Conservation (phyloP, 1,140 invertebrate genomes). For the Apis cerana region DNA sequence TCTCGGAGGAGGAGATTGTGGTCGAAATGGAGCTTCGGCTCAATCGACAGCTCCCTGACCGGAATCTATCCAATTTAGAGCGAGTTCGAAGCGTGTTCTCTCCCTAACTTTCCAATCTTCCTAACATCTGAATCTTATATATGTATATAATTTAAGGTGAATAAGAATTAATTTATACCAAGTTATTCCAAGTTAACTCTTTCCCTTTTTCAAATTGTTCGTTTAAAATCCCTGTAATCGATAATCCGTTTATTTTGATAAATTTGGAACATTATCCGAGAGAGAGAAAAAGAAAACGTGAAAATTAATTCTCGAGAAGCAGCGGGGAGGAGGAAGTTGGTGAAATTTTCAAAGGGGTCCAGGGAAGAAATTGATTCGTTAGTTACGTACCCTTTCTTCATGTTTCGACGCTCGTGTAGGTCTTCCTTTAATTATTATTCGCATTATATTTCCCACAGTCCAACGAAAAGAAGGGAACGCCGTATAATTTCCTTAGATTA, state of each 20-base stretch:
- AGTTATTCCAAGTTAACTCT: no score
- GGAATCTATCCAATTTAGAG: slow-evolving; percentile 40
- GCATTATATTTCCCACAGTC: slow-evolving; percentile 22
- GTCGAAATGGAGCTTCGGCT: no score
- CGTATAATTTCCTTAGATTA: no score
- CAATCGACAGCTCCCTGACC: not conserved
- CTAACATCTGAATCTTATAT: no score
- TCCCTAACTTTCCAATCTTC: no score
- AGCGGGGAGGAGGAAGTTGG: slow-evolving; percentile 32
- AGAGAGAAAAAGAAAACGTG: not conserved
- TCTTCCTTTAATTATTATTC: slow-evolving; percentile 57
- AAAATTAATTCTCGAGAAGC: slow-evolving; percentile 20
- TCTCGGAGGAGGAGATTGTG: no score
- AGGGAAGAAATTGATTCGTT: slow-evolving; percentile 57
- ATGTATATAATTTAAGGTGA: no score
- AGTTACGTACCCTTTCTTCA: slow-evolving; percentile 23
- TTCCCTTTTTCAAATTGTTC: no score
- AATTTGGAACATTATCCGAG: no score
- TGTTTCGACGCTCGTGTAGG: slow-evolving; percentile 31
- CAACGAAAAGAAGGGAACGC: not conserved
- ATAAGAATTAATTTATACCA: no score
- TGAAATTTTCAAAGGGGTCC: slow-evolving; percentile 60
- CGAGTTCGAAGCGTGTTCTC: not conserved
- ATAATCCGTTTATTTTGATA: no score
- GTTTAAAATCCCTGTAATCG: no score